Evolutionary conservation across 2,113 vertebrate species (phyloP).

Genomic region (Engraulis encrasicolus): DNA sequence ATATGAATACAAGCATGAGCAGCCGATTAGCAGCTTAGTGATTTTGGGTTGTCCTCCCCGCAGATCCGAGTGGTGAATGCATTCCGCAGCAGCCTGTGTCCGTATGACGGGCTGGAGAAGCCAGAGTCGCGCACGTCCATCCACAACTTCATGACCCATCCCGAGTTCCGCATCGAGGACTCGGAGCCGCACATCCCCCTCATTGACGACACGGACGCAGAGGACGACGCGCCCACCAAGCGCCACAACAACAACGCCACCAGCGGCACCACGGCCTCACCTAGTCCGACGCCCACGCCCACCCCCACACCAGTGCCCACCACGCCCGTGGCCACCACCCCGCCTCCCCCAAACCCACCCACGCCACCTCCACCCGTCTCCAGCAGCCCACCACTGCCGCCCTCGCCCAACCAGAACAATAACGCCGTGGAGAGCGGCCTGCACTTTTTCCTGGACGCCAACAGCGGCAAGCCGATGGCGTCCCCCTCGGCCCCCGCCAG

Average conservation of each 20-base stretch:
- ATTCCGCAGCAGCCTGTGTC: slow-evolving; percentile 99
- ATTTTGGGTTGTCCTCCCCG: slow-evolving; percentile 45
- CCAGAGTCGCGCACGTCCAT: slow-evolving; percentile 96
- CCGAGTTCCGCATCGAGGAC: slow-evolving; percentile 99
- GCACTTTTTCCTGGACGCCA: slow-evolving; percentile 91
- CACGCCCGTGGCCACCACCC: slow-evolving; percentile 76
- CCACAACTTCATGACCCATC: slow-evolving; percentile 99
- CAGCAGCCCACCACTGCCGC: slow-evolving; percentile 73
- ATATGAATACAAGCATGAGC: not conserved
- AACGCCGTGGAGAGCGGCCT: slow-evolving; percentile 95
- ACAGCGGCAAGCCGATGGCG: slow-evolving; percentile 87
- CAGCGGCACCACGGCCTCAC: slow-evolving; percentile 68
- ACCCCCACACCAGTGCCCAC: slow-evolving; percentile 70
- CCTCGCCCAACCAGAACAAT: slow-evolving; percentile 99
- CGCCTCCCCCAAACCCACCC: slow-evolving; percentile 81
- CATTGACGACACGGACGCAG: slow-evolving; percentile 97
- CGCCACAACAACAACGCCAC: slow-evolving; percentile 71
- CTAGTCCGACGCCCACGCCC: slow-evolving; percentile 89
- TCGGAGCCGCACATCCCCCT: slow-evolving; percentile 99
- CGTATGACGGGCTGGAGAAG: slow-evolving; percentile 97
- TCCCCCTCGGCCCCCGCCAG: slow-evolving; percentile 92
- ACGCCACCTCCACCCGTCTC: slow-evolving; percentile 77
- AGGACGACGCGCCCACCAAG: slow-evolving; percentile 97
- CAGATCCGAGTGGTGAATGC: slow-evolving; percentile 99
- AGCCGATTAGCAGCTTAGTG: slow-evolving; percentile 22